Evolutionary conservation across 1,140 invertebrate species (phyloP).

Genomic region (Heliothis virescens): DNA sequence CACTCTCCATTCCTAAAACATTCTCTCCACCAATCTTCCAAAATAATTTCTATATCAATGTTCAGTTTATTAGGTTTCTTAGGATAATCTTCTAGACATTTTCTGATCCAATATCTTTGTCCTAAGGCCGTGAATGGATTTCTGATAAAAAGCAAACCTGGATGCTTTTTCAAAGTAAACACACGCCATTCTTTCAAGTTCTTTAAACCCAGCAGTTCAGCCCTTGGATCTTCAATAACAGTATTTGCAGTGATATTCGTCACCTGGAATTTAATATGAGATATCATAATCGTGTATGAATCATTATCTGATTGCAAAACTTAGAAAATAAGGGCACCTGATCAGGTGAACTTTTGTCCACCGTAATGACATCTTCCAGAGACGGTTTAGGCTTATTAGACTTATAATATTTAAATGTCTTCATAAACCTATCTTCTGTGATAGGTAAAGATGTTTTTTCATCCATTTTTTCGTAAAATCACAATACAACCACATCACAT

Average conservation of each 20-base stretch:
- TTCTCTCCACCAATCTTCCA: conserved; percentile 80
- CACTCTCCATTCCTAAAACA: conserved; percentile 74
- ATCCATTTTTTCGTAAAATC: conserved; percentile 26
- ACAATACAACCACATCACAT: background rate
- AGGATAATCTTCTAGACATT: conserved; percentile 92
- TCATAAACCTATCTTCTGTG: conserved; percentile 74
- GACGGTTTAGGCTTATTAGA: conserved; percentile 72
- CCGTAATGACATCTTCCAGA: conserved; percentile 64
- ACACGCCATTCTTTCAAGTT: conserved; percentile 86
- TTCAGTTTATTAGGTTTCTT: conserved; percentile 92
- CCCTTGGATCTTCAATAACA: conserved; percentile 58
- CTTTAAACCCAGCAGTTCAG: conserved; percentile 83
- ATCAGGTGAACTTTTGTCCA: conserved; percentile 53
- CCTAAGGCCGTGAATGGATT: conserved; percentile 93
- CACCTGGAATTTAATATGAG: conserved; percentile 56
- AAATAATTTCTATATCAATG: conserved; percentile 84
- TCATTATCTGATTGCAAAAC: background rate
- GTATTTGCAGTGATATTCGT: conserved; percentile 23
- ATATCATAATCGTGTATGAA: background rate
- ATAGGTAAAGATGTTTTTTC: background rate
- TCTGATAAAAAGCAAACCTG: conserved; percentile 92
- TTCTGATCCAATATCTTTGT: conserved; percentile 93
- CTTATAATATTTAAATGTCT: conserved; percentile 82
- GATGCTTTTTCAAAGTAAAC: conserved; percentile 86
- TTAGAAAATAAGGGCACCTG: conserved; percentile 51